Conservation (phyloP, 2,797 vertebrate species). For the Manis crassicaudata region DNA sequence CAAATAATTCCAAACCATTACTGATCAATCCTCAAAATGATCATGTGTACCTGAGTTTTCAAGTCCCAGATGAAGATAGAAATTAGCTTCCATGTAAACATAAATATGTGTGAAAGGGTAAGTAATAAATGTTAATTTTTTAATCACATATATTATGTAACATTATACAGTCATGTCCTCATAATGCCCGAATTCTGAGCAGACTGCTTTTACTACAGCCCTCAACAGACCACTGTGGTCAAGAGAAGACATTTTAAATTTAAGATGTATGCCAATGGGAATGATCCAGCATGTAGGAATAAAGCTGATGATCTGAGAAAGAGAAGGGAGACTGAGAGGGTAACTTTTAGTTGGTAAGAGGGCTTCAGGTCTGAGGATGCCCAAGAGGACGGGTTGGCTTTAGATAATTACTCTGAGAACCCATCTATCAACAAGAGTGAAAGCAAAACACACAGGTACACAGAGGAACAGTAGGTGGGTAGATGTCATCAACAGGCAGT, state of each 20-base stretch:
- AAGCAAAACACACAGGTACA: fast-evolving
- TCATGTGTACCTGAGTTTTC: neutral
- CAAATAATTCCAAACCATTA: neutral
- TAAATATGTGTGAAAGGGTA: neutral
- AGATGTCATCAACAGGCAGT: neutral
- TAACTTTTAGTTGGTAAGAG: neutral
- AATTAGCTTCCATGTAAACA: neutral
- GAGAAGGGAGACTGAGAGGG: neutral
- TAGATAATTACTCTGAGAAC: neutral
- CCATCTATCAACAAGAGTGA: neutral
- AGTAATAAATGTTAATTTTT: neutral
- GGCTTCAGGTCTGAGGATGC: neutral
- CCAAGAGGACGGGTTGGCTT: neutral
- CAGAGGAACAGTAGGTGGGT: neutral
- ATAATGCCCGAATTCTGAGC: neutral
- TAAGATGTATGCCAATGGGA: neutral
- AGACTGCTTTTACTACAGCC: neutral
- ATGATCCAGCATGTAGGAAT: neutral
- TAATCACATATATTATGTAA: neutral
- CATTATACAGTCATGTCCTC: neutral
- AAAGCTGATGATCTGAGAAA: neutral
- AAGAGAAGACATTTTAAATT: neutral
- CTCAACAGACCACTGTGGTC: neutral
- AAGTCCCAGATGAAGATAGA: neutral
- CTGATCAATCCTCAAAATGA: neutral